Conservation (phyloP, 2,888 invertebrate genomes). For the Cyclophora punctaria region DNA sequence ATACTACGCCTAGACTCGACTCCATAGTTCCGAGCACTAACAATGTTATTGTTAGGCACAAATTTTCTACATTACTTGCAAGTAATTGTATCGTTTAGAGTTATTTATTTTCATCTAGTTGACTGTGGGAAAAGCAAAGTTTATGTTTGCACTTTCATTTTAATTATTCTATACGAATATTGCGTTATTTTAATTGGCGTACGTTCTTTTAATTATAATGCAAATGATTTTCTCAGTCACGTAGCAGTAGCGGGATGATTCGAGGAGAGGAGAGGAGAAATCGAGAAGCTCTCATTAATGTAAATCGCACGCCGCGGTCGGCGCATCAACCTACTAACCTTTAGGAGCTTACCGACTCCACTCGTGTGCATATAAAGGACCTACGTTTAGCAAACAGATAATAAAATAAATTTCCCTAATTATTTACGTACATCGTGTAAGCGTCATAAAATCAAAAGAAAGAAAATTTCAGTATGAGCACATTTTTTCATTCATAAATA, state of each 20-base stretch:
- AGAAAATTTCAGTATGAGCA: too few species aligned
- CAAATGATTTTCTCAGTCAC: conserved; percentile 24
- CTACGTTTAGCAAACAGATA: too few species aligned
- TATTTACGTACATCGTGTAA: too few species aligned
- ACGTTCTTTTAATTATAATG: too few species aligned
- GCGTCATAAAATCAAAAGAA: too few species aligned
- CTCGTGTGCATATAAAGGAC: not conserved
- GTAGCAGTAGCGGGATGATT: conserved; percentile 43
- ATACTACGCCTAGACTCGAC: conserved; percentile 19
- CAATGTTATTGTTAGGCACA: conserved; percentile 8
- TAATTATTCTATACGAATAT: too few species aligned
- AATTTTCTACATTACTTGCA: conserved; percentile 1
- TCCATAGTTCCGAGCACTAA: conserved; percentile 7
- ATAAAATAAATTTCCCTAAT: too few species aligned
- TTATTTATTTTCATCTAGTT: too few species aligned
- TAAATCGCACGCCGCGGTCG: conserved; percentile 48
- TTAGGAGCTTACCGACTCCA: conserved; percentile 14
- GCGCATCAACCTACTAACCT: conserved; percentile 65
- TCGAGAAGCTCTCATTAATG: conserved; percentile 61
- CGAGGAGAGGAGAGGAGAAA: conserved; percentile 51
- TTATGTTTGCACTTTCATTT: too few species aligned
- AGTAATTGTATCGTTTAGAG: not conserved
- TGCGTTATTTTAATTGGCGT: too few species aligned
- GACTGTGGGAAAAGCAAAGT: too few species aligned
- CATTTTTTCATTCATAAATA: too few species aligned